Base-by-base conservation (phyloP, 1,140 invertebrate species). In the Ostrea edulis region DNA sequence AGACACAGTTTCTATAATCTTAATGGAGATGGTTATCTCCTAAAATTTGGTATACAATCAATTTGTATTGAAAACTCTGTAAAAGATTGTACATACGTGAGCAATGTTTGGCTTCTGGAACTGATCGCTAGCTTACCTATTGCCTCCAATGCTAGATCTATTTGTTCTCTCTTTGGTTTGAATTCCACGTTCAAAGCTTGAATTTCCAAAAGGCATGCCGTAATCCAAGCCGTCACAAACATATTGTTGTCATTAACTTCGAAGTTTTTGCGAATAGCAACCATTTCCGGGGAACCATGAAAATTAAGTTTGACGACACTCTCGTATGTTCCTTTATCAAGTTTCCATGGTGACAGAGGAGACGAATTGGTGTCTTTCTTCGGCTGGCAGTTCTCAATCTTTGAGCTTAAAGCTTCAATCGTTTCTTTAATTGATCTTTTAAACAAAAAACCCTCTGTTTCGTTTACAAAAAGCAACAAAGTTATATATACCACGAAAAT, bases 181-280 rank as follows among this genome's bases (percentile, higher is more conserved):
- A 91, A 91, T n/a, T 84, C 89, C 52, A 83, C 82, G 55, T 90
- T 91, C 84, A 92, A 94, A n/a, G 86, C 86, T 87, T 89, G 89
- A 0, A 91, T 89, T 71, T 93, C 93, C 14, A 93, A 22, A 9
- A 93, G 58, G 54, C 89, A 89, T 11, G 86, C 85, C 12, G 91
- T 91, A 17, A 93, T 90, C 92, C 92, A 93, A 12, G 91, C 87
- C 12, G 93, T 93, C 11, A 90, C 90, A 82, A 93, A 93, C 92
- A 93, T 93, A 85, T 93, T 93, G 85, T 93, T 93, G 90, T 93
- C 93, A 84, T 90, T 93, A 35, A 93, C 68, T 11, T 71, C 52
- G 22, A 91, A 83, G 0, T 87, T 12, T 5, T 91, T 88, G 2
- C 93, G 88, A 14, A 92, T 35, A 8, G 89, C 62, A 8, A 90